Evolutionary conservation across 2,888 invertebrate genomes (phyloP), one percentile per base, ranked within the genome.

Genomic region (Cheilosia urbana): DNA sequence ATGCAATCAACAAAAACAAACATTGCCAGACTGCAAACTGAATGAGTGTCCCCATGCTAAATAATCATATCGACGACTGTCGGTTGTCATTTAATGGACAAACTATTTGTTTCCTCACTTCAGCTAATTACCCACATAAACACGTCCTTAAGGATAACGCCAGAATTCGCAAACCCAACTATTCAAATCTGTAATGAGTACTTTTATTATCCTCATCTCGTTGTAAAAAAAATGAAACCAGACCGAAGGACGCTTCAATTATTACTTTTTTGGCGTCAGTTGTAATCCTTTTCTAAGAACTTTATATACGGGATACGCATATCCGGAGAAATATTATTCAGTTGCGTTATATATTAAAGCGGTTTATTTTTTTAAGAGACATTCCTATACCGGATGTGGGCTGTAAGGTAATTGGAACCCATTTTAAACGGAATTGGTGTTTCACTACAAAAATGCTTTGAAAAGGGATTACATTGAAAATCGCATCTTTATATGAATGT

Each of bases 81-180:
- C 45, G 13, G 11, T 17, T 19, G 27, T 1, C 24, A 0, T 9
- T 42, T 24, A 60, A n/a, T 60, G 40, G 19, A 11, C 42, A 58
- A n/a, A 21, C 37, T 3, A 19, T n/a, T n/a, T 42, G 15, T 58
- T 15, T 21, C 19, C 49, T 9, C 19, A 21, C 9, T 11, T 49
- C 13, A 51, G 21, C 19, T 63, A 63, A 63, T 63, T 63, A 49
- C 63, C 13, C 17, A 30, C 19, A 13, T 27, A 60, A n/a, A n/a
- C 2, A 17, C 13, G 47, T 17, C 30, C 7, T 15, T 21, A 37
- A 2, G 63, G 63, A 27, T 63, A 63, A 37, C 34, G 21, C 34
- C 47, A 19, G 13, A 37, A 49, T 13, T 47, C 37, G 37, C 49
- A 49, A 37, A 49, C 19, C 4, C 15, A 37, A 47, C 30, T 47